Conservation (phyloP, 2,888 invertebrate genomes). For the Lagria hirta region DNA sequence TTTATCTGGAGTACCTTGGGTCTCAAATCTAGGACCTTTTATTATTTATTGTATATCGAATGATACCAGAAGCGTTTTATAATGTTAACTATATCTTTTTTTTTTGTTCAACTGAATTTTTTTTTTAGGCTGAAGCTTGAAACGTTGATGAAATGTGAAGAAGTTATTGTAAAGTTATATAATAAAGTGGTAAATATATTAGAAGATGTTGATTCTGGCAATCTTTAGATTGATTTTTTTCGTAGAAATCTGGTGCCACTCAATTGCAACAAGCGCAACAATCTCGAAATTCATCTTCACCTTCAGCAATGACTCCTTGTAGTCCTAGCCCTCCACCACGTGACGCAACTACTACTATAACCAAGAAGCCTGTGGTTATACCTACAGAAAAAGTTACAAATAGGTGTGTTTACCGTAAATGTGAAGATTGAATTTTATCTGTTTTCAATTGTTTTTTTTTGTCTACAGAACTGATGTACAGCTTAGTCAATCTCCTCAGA, state of each 20-base stretch:
- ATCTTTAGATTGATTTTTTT: not conserved
- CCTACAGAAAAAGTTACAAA: conserved; percentile 47
- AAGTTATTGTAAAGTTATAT: conserved; percentile 66
- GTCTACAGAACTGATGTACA: too few species aligned
- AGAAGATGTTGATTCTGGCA: too few species aligned
- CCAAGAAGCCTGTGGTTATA: conserved; percentile 54
- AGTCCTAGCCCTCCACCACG: conserved; percentile 56
- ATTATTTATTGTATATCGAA: too few species aligned
- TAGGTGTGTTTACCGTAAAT: conserved; percentile 1
- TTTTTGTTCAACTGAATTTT: too few species aligned
- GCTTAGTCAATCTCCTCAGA: too few species aligned
- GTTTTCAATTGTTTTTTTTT: not conserved
- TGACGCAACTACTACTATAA: conserved; percentile 43
- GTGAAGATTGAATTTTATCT: not conserved
- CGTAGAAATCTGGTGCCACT: conserved; percentile 11
- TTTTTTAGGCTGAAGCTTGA: conserved; percentile 65
- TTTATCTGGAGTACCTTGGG: too few species aligned
- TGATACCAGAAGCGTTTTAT: too few species aligned
- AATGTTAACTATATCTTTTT: too few species aligned
- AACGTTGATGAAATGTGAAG: conserved; percentile 68
- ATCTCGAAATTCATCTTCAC: conserved; percentile 27
- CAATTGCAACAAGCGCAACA: too few species aligned
- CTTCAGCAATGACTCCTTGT: conserved; percentile 48
- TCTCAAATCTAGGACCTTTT: too few species aligned
- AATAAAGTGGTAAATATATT: conserved; percentile 62